Percentiles rank a stretch among this genome's conserved stretches.
These are phyloP conservation scores for Psammodynastes pulverulentus DNA, from an alignment of 2,113 vertebrate species.

Conservation along the genomic window DNA sequence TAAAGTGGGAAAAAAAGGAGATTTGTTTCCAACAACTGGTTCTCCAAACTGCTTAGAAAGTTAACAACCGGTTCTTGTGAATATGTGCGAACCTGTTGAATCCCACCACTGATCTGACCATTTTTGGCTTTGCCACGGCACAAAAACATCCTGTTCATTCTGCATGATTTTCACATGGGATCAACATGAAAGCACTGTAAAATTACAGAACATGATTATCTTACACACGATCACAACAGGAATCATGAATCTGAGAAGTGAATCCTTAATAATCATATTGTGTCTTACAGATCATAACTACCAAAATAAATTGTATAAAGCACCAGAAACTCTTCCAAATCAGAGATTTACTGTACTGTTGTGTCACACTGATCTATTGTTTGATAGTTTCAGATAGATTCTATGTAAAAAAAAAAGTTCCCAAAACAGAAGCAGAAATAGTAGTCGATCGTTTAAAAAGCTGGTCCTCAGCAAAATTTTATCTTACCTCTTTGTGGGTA, in stretches of 20 bases:
- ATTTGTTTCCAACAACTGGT: no score
- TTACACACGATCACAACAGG: background rate
- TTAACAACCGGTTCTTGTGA: no score
- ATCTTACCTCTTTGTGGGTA: background rate
- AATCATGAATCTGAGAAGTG: background rate
- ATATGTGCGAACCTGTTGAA: no score
- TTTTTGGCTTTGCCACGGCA: background rate
- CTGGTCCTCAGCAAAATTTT: background rate
- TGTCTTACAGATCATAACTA: background rate
- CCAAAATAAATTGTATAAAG: background rate
- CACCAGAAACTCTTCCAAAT: background rate
- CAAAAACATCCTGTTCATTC: background rate
- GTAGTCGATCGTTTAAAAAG: background rate
- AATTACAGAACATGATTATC: background rate
- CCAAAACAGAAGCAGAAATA: background rate
- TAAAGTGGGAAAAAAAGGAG: no score
- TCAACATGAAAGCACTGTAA: background rate
- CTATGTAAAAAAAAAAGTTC: background rate
- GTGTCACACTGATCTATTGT: background rate
- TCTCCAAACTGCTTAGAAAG: no score
- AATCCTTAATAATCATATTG: background rate
- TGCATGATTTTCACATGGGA: background rate
- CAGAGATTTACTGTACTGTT: background rate
- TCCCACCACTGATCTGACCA: no score
- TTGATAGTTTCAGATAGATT: background rate